Base-by-base conservation (phyloP, 2,797 vertebrate genomes). In the Rhinella marina region DNA sequence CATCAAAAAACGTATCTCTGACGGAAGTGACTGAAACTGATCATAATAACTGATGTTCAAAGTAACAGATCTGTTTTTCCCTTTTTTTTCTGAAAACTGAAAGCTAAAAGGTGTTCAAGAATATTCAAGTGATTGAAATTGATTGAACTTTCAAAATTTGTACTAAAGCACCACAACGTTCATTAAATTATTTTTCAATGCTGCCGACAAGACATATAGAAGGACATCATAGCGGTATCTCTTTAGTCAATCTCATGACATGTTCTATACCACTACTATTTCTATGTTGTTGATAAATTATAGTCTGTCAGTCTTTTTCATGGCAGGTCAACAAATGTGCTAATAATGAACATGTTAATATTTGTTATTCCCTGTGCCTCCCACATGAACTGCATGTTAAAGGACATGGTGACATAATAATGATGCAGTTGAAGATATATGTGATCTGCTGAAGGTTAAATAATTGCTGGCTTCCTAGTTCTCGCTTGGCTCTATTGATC, bases 321-420 rank as follows among this genome's bases (percentile, higher is more conserved):
- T 32, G 56, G 10, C 27, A 61, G 77, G 77, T 80, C 17, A 62
- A 17, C 57, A 41, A 57, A 75, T 76, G 70, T 10, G 29, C 68
- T 76, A 76, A 25, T 84, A 62, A 76, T 62, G 41, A 84, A 48
- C 21, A n/a, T 59, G 27, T 73, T 73, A 73, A 73, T 75, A 56
- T 54, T 59, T 25, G 61, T 23, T 56, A n/a, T 84, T 84, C 56
- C 54, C 54, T 5, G 57, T 73, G 32, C 68, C 82, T 84, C 82
- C 82, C 27, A 73, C 82, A 23, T 75, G 52, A 84, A 73, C 66
- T 54, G 25, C 54, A 70, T 70, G 14, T 48, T 84, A 84, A 76
- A 84, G 54, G 56, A 62, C 72, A 59, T 25, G 72, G 25, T 84
- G 70, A 84, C 83, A 84, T 84, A 73, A 76, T 75, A 76, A 75